Percentiles rank a stretch among this genome's conserved stretches.
Evolutionary conservation across 1,140 invertebrate species (phyloP).

Genomic region (Pollicipes pollicipes): DNA sequence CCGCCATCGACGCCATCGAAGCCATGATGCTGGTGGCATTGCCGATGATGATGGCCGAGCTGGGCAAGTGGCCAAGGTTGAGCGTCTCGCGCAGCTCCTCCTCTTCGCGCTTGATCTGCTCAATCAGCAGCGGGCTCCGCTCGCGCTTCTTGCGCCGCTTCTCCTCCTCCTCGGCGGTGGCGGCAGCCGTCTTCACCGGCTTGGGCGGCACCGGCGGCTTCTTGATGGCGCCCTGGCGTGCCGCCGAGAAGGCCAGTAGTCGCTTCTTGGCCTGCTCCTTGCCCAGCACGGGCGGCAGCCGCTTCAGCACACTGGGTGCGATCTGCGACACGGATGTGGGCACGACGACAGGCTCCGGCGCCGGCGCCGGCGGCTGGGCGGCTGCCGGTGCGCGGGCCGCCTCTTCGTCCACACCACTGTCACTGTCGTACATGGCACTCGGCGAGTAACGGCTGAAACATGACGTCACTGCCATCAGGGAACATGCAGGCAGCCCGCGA

Average conservation of each 20-base stretch:
- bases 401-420: slow-evolving; percentile 13
- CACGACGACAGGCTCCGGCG: too few relatives aligned
- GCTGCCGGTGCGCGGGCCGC: slow-evolving; percentile 16
- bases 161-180: neutral
- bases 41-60: neutral
- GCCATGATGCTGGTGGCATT: too few relatives aligned
- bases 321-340: too few relatives aligned
- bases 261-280: slow-evolving; percentile 37
- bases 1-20: too few relatives aligned
- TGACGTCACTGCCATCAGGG: too few relatives aligned
- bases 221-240: slow-evolving; percentile 3
- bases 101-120: neutral
- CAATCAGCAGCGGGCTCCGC: neutral
- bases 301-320: too few relatives aligned
- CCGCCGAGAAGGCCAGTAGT: slow-evolving; percentile 36
- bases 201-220: neutral
- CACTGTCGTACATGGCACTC: neutral
- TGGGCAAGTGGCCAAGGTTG: neutral
- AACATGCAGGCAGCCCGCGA: too few relatives aligned
- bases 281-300: slow-evolving; percentile 42
- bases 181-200: neutral
- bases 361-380: too few relatives aligned
- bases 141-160: slow-evolving; percentile 1
- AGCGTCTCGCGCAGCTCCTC: neutral
- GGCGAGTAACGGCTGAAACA: neutral